Conservation (phyloP, 2,797 vertebrate genomes). For the Benthosema pterotum region DNA sequence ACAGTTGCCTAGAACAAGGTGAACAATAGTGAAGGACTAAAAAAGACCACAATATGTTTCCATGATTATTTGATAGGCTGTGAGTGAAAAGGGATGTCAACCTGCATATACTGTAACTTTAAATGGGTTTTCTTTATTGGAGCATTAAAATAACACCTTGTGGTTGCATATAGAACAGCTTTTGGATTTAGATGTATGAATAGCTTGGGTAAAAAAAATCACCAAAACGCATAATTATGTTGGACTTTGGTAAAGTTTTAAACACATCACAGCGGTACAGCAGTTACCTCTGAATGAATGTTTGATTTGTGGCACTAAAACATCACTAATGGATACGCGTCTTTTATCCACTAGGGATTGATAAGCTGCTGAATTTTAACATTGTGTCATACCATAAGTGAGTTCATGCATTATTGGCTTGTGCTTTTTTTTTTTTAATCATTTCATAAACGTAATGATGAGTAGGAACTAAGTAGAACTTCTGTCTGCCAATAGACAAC, state of each 20-base stretch:
- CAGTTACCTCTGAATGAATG: constrained; percentile 39
- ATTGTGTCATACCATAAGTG: constrained; percentile 40
- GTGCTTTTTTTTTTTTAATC: constrained; percentile 45
- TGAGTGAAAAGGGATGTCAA: constrained; percentile 32
- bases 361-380: constrained; percentile 72
- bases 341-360: constrained; percentile 64
- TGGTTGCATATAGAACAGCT: constrained; percentile 33
- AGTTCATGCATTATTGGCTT: constrained; percentile 44
- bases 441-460: constrained; percentile 24
- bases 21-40: constrained; percentile 24
- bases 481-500: constrained; percentile 30
- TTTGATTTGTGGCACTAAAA: constrained; percentile 14
- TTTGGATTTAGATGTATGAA: constrained; percentile 16
- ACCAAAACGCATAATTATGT: constrained; percentile 27
- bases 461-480: constrained; percentile 16
- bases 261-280: constrained; percentile 16
- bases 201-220: neutral
- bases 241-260: constrained; percentile 33
- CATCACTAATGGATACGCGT: too few species aligned
- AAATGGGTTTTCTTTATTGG: constrained; percentile 29
- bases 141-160: constrained; percentile 43
- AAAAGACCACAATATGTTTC: constrained; percentile 31
- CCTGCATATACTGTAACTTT: constrained; percentile 34
- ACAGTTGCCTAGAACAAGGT: constrained; percentile 25
- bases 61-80: constrained; percentile 20